Conservation (phyloP, 1,140 invertebrate species). For the Tetragonula clypearis region DNA sequence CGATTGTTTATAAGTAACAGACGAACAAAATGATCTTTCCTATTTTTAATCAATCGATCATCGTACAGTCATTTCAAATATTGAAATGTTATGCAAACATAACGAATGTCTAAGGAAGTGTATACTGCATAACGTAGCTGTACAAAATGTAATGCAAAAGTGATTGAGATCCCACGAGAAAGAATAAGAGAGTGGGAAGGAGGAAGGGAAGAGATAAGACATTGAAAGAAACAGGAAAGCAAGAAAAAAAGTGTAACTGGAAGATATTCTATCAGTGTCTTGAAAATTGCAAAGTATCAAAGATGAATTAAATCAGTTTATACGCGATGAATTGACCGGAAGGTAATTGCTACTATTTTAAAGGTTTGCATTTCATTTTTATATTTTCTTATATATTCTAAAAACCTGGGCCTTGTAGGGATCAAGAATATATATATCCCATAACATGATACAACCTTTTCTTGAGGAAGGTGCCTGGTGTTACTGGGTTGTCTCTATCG, state of each 20-base stretch:
- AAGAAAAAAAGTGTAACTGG: background rate
- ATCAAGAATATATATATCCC: background rate
- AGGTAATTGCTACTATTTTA: background rate
- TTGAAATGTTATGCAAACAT: background rate
- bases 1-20: background rate
- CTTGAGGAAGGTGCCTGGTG: slow-evolving; percentile 74
- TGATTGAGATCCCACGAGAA: background rate
- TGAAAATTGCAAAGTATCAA: background rate
- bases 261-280: background rate
- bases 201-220: background rate
- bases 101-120: background rate
- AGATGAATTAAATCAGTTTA: too few species aligned
- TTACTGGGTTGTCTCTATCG: slow-evolving; percentile 77
- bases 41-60: background rate
- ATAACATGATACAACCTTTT: slow-evolving; percentile 69
- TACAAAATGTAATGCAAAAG: slow-evolving; percentile 18
- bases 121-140: background rate
- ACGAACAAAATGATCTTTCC: background rate
- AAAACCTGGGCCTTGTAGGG: background rate
- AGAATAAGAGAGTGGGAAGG: too few species aligned
- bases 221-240: background rate
- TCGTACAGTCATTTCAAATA: background rate
- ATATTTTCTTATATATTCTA: too few species aligned
- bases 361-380: background rate
- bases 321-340: background rate